Evolutionary conservation across 2,888 invertebrate genomes (phyloP).

Genomic region (Eueremaeus valkanovi): DNA sequence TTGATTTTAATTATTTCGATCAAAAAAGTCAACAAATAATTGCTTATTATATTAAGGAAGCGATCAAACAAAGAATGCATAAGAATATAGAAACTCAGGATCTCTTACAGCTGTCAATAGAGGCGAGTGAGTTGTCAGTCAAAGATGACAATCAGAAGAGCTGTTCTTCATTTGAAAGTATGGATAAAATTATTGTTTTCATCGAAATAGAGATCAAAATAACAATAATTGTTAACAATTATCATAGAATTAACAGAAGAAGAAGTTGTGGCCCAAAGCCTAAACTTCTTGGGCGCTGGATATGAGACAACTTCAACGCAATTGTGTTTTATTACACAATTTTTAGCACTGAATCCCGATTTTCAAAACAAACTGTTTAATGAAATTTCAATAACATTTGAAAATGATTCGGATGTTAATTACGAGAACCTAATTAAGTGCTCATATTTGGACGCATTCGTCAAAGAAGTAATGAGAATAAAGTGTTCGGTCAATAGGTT

Average conservation of each 20-base stretch:
- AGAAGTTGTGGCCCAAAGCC: conserved; percentile 21
- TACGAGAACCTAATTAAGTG: conserved; percentile 20
- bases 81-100: neutral
- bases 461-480: conserved; percentile 21
- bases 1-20: conserved; percentile 15
- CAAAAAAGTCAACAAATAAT: conserved; percentile 1
- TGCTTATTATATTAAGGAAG: neutral
- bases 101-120: neutral
- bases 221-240: neutral
- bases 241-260: conserved; percentile 6
- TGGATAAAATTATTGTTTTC: too few relatives aligned
- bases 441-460: conserved; percentile 28
- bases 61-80: neutral
- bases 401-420: neutral
- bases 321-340: conserved; percentile 13
- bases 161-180: neutral
- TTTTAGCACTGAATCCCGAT: conserved; percentile 23
- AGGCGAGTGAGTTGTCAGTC: neutral
- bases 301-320: conserved; percentile 40
- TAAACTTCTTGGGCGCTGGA: conserved; percentile 33
- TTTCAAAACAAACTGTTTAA: conserved; percentile 15
- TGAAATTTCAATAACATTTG: conserved; percentile 20
- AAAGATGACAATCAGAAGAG: neutral
- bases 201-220: neutral
- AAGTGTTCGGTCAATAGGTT: conserved; percentile 33